phyloP scores from a whole-genome alignment of 1,140 invertebrate species.

The Phthorimaea operculella region DNA sequence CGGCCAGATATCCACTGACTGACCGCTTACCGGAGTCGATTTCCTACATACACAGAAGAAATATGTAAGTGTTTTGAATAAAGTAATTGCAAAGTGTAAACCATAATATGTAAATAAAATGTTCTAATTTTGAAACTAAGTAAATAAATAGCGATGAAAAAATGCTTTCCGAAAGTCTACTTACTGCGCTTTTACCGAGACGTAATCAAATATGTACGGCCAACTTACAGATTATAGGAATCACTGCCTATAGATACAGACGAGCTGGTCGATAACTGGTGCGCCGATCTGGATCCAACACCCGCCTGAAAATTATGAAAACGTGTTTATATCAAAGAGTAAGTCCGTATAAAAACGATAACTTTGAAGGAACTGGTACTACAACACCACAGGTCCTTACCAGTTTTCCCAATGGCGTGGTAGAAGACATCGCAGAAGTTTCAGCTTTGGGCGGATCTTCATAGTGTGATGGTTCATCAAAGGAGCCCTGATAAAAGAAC shows the following conservation, averaged over 20 bases:
- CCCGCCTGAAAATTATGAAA: conserved; percentile 18
- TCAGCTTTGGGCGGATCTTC: conserved; percentile 64
- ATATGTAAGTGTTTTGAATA: background rate
- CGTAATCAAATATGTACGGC: too few species aligned
- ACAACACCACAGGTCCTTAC: conserved; percentile 40
- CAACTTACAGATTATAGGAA: conserved; percentile 53
- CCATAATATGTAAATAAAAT: too few species aligned
- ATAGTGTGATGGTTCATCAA: conserved; percentile 72
- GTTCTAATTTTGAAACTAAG: too few species aligned
- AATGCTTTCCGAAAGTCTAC: too few species aligned
- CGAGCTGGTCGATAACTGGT: conserved; percentile 55
- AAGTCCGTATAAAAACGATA: too few species aligned
- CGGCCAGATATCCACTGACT: conserved; percentile 59
- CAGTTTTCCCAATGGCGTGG: conserved; percentile 37
- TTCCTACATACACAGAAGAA: conserved; percentile 28
- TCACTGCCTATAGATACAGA: conserved; percentile 59
- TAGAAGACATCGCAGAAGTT: conserved; percentile 32
- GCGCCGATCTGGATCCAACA: conserved; percentile 35
- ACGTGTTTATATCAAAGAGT: too few species aligned
- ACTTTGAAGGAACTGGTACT: too few species aligned
- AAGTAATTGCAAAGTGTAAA: too few species aligned
- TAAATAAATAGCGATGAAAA: too few species aligned
- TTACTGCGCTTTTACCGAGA: too few species aligned
- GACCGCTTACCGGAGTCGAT: conserved; percentile 55
- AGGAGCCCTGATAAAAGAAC: conserved; percentile 65